Percentiles rank a stretch among this genome's conserved stretches.
phyloP scores from a whole-genome alignment of 2,797 vertebrate genomes.

The Gouania willdenowi region DNA sequence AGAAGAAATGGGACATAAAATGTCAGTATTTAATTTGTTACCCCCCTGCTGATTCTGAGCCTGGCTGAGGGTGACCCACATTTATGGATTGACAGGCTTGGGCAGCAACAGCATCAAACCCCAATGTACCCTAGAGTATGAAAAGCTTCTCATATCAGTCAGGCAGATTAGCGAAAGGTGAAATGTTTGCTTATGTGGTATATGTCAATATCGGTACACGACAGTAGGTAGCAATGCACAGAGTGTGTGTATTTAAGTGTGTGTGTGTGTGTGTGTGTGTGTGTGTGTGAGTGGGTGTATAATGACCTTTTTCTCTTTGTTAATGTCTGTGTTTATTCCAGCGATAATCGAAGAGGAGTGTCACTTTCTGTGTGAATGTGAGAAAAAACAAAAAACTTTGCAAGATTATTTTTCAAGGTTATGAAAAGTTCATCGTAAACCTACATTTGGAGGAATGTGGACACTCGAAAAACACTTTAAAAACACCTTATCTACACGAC shows the following conservation, averaged over 20 bases:
- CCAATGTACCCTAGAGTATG: slow-evolving; percentile 38
- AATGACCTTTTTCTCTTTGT: slow-evolving; percentile 37
- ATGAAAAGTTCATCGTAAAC: not conserved
- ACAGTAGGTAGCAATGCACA: slow-evolving; percentile 21
- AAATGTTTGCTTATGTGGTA: slow-evolving; percentile 16
- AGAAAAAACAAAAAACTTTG: no score
- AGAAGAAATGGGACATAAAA: slow-evolving; percentile 2
- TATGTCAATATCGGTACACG: slow-evolving; percentile 37
- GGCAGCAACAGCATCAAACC: slow-evolving; percentile 54
- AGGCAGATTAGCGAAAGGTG: slow-evolving; percentile 31
- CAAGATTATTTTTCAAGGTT: not conserved
- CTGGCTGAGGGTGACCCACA: slow-evolving; percentile 60
- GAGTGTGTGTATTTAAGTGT: slow-evolving; percentile 1
- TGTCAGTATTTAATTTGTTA: slow-evolving; percentile 17
- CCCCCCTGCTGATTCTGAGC: slow-evolving; percentile 22
- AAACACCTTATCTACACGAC: no score
- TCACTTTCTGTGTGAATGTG: not conserved
- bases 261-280: not conserved
- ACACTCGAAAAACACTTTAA: no score
- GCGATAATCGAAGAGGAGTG: slow-evolving; percentile 19
- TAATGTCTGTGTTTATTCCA: slow-evolving; percentile 19
- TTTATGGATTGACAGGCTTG: slow-evolving; percentile 50
- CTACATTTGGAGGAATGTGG: no score
- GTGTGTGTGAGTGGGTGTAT: slow-evolving; percentile 12
- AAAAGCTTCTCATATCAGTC: slow-evolving; percentile 49